Evolutionary conservation across 2,888 invertebrate genomes (phyloP).

Genomic region (Lasioglossum pauxillum): DNA sequence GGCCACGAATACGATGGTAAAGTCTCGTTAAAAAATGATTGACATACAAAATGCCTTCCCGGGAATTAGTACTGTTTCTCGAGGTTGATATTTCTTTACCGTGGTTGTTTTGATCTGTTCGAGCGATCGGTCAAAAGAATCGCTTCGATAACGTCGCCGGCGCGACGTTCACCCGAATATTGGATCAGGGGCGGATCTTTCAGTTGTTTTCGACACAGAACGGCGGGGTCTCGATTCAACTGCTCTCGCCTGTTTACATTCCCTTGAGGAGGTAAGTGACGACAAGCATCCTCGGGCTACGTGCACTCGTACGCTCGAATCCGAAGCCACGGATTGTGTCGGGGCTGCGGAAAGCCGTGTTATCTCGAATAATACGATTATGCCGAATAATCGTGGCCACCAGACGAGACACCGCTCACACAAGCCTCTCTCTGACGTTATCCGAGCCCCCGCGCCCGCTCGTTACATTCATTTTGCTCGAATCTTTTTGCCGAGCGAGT

Average conservation of each 20-base stretch:
- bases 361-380: conserved; percentile 60
- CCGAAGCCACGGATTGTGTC: conserved; percentile 37
- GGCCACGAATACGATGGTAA: too few relatives aligned
- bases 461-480: conserved; percentile 28
- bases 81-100: too few relatives aligned
- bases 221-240: conserved; percentile 27
- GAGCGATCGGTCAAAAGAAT: background rate
- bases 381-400: conserved; percentile 41
- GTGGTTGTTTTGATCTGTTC: background rate
- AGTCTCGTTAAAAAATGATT: too few relatives aligned
- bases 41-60: too few relatives aligned
- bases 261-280: conserved; percentile 46
- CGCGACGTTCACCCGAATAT: background rate
- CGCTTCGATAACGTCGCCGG: background rate
- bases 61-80: too few relatives aligned
- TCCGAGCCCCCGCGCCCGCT: background rate
- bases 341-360: conserved; percentile 47
- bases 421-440: background rate
- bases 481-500: background rate
- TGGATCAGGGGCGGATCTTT: background rate
- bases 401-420: conserved; percentile 12
- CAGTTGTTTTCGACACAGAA: conserved; percentile 22
- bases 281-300: conserved; percentile 40
- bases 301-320: conserved; percentile 29
- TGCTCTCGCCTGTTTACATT: conserved; percentile 50